Conservation (phyloP, 2,888 invertebrate genomes). For the Cacoxenus indagator region DNA sequence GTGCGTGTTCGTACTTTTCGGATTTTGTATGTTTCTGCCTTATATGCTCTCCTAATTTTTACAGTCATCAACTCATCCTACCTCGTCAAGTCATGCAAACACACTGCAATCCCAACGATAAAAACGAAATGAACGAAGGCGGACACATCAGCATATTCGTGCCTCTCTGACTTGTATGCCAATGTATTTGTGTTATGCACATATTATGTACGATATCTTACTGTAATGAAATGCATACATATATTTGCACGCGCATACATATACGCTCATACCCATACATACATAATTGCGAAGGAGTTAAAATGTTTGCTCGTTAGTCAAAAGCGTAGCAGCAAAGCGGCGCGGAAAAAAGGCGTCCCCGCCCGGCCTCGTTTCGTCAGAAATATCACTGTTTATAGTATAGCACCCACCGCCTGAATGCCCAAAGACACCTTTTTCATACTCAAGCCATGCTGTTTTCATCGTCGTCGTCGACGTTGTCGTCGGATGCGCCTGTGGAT, state of each 20-base stretch:
- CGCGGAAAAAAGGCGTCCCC: constrained; percentile 3
- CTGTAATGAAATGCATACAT: constrained; percentile 40
- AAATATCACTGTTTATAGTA: neutral
- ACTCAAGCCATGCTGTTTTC: no score
- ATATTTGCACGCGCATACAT: neutral
- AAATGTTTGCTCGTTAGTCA: constrained; percentile 53
- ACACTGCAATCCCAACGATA: neutral
- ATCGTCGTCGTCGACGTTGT: neutral
- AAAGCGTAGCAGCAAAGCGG: constrained; percentile 34
- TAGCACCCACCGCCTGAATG: neutral
- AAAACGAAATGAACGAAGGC: constrained; percentile 11
- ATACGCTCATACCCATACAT: constrained; percentile 23
- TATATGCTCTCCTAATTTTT: neutral
- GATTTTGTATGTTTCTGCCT: neutral
- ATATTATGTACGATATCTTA: constrained; percentile 1
- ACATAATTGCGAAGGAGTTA: constrained; percentile 55
- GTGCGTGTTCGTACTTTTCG: neutral
- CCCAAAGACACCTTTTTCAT: constrained; percentile 2
- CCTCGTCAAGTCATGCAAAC: neutral
- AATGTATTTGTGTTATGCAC: neutral
- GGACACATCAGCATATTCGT: constrained; percentile 13
- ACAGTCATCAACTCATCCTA: neutral
- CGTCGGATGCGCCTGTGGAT: constrained; percentile 4
- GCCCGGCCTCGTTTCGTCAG: neutral
- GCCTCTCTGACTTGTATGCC: neutral